Percentiles rank a stretch among this genome's conserved stretches.
These are phyloP conservation scores for Miniopterus natalensis DNA, from an alignment of 2,113 vertebrate genomes.

Conservation along the genomic window DNA sequence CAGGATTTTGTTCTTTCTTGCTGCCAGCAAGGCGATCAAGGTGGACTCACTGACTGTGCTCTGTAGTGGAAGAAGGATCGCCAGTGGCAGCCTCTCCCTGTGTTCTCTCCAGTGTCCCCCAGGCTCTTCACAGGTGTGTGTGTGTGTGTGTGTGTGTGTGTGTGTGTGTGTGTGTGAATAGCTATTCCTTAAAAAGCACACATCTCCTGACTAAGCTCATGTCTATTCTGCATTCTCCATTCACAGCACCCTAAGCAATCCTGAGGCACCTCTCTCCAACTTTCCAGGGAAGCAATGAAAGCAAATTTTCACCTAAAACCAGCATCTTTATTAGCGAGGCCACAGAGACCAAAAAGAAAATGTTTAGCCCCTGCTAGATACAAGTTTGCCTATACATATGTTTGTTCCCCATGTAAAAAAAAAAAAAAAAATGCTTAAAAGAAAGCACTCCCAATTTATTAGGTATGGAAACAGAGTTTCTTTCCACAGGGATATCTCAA, in stretches of 20 bases:
- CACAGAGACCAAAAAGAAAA: conserved; percentile 31
- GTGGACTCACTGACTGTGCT: conserved; percentile 97
- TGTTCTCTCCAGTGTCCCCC: not conserved
- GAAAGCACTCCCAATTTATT: not conserved
- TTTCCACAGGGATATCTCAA: not conserved
- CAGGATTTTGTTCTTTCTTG: conserved; percentile 95
- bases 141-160: not conserved
- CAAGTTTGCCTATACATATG: not conserved
- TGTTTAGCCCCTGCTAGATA: not conserved
- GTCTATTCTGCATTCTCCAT: not conserved
- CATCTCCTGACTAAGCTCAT: not conserved
- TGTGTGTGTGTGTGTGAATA: not conserved
- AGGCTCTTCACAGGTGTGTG: accelerated
- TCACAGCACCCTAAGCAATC: not conserved
- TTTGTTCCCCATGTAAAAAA: not conserved
- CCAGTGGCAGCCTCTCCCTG: not conserved
- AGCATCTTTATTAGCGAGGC: not conserved
- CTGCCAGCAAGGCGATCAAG: conserved; percentile 94
- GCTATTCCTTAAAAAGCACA: not conserved
- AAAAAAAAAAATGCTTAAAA: not conserved
- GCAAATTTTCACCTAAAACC: not conserved
- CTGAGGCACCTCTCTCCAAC: not conserved
- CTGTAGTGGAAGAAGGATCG: conserved; percentile 84
- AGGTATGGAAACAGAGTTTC: not conserved
- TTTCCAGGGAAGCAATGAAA: not conserved